A percentile compares a stretch with the other conserved stretches of the same genome.
phyloP scores from a whole-genome alignment of 2,797 vertebrate genomes.

The Morus bassanus region DNA sequence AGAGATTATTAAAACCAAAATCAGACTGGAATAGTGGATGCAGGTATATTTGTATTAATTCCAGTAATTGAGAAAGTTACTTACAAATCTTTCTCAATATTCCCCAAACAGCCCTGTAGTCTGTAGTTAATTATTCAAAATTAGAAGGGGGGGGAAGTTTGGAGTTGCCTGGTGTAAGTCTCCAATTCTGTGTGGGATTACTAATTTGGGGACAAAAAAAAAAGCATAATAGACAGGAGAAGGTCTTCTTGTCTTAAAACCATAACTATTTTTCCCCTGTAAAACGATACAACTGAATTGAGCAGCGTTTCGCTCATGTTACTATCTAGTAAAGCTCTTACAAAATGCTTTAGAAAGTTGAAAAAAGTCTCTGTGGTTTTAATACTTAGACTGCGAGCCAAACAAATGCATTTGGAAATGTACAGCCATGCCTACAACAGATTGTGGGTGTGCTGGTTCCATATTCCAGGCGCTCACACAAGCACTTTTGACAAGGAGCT shows the following conservation, averaged over 20 bases:
- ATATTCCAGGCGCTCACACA: neutral
- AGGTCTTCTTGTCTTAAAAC: neutral
- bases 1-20: neutral
- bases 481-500: neutral
- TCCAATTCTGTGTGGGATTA: neutral
- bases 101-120: neutral
- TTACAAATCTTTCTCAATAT: neutral
- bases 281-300: neutral
- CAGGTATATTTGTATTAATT: neutral
- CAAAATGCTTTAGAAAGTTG: neutral
- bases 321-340: neutral
- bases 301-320: neutral
- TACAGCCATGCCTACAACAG: neutral
- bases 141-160: neutral
- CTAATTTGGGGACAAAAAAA: neutral
- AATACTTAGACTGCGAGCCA: neutral
- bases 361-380: neutral
- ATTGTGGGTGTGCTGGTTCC: neutral
- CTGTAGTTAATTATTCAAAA: neutral
- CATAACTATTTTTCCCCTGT: neutral
- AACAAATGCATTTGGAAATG: neutral
- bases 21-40: neutral
- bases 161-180: neutral
- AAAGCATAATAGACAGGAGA: neutral
- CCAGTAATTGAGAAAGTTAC: neutral